phyloP scores from a whole-genome alignment of 2,797 vertebrate genomes.

The Champsocephalus esox region DNA sequence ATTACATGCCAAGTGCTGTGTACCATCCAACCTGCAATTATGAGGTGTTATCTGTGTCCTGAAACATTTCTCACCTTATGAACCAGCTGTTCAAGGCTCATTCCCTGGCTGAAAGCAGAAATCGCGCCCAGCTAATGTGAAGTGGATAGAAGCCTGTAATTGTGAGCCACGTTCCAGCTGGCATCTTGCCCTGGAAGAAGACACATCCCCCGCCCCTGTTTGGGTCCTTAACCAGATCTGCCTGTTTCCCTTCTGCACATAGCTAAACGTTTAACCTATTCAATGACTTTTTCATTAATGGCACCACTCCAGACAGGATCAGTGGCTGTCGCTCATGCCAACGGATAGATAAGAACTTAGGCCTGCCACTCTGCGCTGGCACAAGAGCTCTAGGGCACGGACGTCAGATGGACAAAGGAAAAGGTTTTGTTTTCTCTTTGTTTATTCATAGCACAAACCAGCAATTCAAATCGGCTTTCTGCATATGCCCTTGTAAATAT shows the following conservation, averaged over 20 bases:
- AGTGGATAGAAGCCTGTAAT: conserved; percentile 68
- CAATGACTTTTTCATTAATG: conserved; percentile 62
- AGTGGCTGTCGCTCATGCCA: conserved; percentile 67
- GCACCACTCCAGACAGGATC: conserved; percentile 71
- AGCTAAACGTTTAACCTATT: conserved; percentile 76
- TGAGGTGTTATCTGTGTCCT: conserved; percentile 48
- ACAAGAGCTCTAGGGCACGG: conserved; percentile 57
- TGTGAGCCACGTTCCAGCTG: conserved; percentile 70
- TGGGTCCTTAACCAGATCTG: conserved; percentile 63
- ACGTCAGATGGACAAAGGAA: conserved; percentile 43
- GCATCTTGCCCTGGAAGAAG: conserved; percentile 62
- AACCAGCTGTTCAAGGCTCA: conserved; percentile 63
- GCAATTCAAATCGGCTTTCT: conserved; percentile 28
- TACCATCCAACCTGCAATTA: conserved; percentile 53
- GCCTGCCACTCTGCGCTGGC: conserved; percentile 64
- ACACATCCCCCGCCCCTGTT: conserved; percentile 34
- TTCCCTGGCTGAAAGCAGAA: conserved; percentile 51
- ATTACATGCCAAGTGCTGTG: conserved; percentile 34
- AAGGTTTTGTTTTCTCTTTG: conserved; percentile 28
- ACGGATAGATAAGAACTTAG: conserved; percentile 65
- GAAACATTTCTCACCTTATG: conserved; percentile 63
- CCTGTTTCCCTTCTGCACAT: conserved; percentile 61
- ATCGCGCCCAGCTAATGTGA: conserved; percentile 61
- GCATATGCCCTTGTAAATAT: conserved; percentile 10
- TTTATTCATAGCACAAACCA: conserved; percentile 13